These are phyloP conservation scores for Panthera leo DNA, from an alignment of 2,113 vertebrate species.

Conservation along the genomic window DNA sequence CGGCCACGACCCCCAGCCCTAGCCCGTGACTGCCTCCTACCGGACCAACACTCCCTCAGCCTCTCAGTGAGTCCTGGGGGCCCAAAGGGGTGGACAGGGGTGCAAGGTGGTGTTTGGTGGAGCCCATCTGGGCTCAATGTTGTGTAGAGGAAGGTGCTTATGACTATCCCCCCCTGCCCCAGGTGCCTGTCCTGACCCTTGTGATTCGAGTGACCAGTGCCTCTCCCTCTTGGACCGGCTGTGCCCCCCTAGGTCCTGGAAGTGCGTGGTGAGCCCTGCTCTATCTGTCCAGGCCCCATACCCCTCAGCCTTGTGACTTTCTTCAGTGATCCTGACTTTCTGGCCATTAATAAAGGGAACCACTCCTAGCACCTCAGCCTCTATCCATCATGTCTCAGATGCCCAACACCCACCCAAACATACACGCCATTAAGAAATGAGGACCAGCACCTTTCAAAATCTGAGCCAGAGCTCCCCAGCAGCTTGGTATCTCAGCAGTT, in stretches of 20 bases:
- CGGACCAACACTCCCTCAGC: background rate
- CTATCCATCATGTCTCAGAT: background rate
- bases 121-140: background rate
- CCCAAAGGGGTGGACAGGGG: background rate
- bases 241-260: conserved; percentile 51
- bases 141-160: background rate
- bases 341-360: conserved; percentile 72
- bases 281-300: conserved; percentile 39
- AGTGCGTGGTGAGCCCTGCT: conserved; percentile 48
- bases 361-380: conserved; percentile 32
- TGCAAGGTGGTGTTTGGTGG: background rate
- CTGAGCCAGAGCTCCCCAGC: background rate
- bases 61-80: conserved; percentile 63
- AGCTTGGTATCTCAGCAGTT: background rate
- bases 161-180: background rate
- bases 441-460: background rate
- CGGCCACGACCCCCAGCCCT: conserved; percentile 67
- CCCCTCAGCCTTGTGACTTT: conserved; percentile 31
- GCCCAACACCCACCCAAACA: background rate
- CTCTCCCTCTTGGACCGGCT: conserved; percentile 68
- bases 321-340: conserved; percentile 55
- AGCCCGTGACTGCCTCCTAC: conserved; percentile 53
- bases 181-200: conserved; percentile 76
- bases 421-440: background rate
- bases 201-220: conserved; percentile 69